Evolutionary conservation across 2,113 vertebrate species (phyloP), one percentile per base, ranked within the genome.

Genomic region (Ictidomys tridecemlineatus): DNA sequence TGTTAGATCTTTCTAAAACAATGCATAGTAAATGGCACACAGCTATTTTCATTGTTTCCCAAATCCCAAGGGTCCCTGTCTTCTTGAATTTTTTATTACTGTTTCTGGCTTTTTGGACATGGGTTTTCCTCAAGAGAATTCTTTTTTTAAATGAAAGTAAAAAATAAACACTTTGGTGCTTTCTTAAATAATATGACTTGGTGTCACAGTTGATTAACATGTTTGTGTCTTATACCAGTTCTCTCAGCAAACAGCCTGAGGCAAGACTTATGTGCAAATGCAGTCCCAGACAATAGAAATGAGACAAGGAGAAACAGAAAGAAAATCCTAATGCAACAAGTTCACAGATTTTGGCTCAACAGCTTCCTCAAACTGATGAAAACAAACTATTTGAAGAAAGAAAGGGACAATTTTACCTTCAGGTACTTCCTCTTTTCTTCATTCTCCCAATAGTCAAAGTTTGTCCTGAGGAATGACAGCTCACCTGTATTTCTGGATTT

Each of bases 1-100:
- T 90, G 70, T 69, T 86, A 8, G 42, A 58, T 73, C 32, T 86
- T 96, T 94, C 28, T 77, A 63, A 89, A 96, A 78, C 53, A 93
- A 76, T 56, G 34, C 1, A 56, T 11, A 18, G 14, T 65, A 86
- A 94, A 77, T 22, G 86, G 4, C 61, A 86, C 72, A 6, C 63
- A 92, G 69, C 14, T 89, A 82, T 42, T 51, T 39, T 32, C 32
- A 56, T 22, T 76, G 14, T 63, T 73, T 89, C 48, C 34, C 45
- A 53, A 90, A 93, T 86, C 48, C 11, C 45, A 9, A 42, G 14
- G 0, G 6, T 89, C 13, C 30, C 73, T 32, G 74, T 83, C 45
- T 70, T 7, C 9, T 32, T 94, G 39, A 11, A 61, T 39, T 86
- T 89, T 69, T 91, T 83, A 24, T 86, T 79, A 24, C 61, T 96